Conservation (phyloP, 2,888 invertebrate genomes). For the Boloria euphrosyne region DNA sequence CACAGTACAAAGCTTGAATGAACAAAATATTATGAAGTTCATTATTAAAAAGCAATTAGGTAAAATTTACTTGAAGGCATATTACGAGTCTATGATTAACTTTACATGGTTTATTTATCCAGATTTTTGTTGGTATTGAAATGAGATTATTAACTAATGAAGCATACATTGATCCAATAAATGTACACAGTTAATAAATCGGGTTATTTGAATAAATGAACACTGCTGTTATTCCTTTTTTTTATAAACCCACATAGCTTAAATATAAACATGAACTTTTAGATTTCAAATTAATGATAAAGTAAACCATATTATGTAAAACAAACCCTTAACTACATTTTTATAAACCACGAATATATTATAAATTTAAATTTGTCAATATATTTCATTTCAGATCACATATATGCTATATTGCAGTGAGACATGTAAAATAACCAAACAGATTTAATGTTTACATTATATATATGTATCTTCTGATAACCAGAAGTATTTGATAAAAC, state of each 20-base stretch:
- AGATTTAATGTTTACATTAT: background rate
- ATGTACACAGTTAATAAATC: background rate
- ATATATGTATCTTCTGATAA: background rate
- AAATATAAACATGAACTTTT: constrained; percentile 7
- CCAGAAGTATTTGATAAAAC: constrained; percentile 5
- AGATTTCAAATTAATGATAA: constrained; percentile 10
- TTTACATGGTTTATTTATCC: background rate
- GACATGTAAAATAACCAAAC: background rate
- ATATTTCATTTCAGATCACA: constrained; percentile 21
- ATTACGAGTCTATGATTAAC: background rate
- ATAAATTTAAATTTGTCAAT: constrained; percentile 3
- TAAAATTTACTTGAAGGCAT: background rate
- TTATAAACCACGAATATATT: constrained; percentile 9
- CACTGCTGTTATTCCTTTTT: background rate
- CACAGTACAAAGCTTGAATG: background rate
- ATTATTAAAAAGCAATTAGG: background rate
- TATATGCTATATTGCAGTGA: constrained; percentile 8
- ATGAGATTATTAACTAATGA: background rate
- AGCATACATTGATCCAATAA: background rate
- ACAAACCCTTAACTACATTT: constrained; percentile 1
- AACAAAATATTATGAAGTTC: background rate
- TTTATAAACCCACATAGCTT: constrained; percentile 16
- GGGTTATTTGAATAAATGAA: background rate
- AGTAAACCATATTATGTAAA: background rate
- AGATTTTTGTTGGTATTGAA: constrained; percentile 14